A percentile compares a stretch with the other conserved stretches of the same genome.
phyloP scores from a whole-genome alignment of 2,113 vertebrate genomes.

The Oryzias melastigma region DNA sequence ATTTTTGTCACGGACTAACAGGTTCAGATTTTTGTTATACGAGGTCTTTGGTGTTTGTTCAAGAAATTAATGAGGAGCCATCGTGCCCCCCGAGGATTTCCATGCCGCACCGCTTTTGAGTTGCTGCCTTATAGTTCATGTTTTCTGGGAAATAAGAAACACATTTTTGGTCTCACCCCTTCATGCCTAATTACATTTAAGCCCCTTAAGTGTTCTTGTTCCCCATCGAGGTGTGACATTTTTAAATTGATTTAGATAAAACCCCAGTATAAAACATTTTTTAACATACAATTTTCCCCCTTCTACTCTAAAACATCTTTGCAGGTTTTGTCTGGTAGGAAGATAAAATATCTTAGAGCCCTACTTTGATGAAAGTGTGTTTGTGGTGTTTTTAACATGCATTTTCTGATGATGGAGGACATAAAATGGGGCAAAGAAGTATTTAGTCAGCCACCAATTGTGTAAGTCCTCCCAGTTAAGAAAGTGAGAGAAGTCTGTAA shows the following conservation, averaged over 20 bases:
- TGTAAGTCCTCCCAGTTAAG: too few relatives aligned
- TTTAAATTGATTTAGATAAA: conserved; percentile 58
- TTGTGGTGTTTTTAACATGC: too few relatives aligned
- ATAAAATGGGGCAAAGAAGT: too few relatives aligned
- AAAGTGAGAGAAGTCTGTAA: too few relatives aligned
- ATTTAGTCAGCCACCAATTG: too few relatives aligned
- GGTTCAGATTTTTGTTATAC: conserved; percentile 27
- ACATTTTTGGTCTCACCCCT: conserved; percentile 43
- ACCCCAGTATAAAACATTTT: conserved; percentile 47
- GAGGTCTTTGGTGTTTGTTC: conserved; percentile 53
- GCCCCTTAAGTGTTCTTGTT: conserved; percentile 52
- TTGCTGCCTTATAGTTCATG: conserved; percentile 38
- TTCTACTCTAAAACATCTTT: conserved; percentile 6
- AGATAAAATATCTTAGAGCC: not conserved
- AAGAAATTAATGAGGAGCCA: conserved; percentile 54
- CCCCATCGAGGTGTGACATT: conserved; percentile 46
- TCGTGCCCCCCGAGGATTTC: conserved; percentile 42
- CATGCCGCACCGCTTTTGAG: conserved; percentile 44
- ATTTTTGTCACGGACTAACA: conserved; percentile 24
- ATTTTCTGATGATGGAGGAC: too few relatives aligned
- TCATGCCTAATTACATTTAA: conserved; percentile 60
- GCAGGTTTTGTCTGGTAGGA: not conserved
- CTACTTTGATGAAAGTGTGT: not conserved
- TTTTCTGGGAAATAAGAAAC: conserved; percentile 48
- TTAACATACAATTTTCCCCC: conserved; percentile 10